Percentiles rank a stretch among this genome's conserved stretches.
These are phyloP conservation scores for Coregonus sp. DNA, from an alignment of 2,797 vertebrate species.

Conservation along the genomic window DNA sequence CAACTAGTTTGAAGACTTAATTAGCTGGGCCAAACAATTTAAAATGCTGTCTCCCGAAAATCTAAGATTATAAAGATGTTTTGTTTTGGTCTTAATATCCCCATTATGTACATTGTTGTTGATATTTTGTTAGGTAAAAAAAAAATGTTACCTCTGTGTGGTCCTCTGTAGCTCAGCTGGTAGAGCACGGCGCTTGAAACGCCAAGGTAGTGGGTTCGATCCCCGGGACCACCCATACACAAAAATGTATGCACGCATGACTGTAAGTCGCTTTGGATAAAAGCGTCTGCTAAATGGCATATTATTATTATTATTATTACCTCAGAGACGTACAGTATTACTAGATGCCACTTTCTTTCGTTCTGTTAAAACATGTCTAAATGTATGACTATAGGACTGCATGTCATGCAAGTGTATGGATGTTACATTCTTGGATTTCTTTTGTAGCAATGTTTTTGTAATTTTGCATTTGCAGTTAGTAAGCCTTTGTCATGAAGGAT, in stretches of 20 bases:
- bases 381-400: neutral
- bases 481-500: neutral
- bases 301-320: too few relatives aligned
- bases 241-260: too few relatives aligned
- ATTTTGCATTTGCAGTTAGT: neutral
- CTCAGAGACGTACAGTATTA: neutral
- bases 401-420: neutral
- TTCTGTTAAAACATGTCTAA: neutral
- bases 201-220: too few relatives aligned
- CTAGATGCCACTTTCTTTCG: neutral
- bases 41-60: too few relatives aligned
- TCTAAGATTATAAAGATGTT: too few relatives aligned
- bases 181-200: too few relatives aligned
- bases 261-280: too few relatives aligned
- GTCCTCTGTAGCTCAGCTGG: too few relatives aligned
- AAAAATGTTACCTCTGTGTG: neutral
- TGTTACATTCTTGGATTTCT: neutral
- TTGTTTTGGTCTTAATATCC: neutral
- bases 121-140: neutral
- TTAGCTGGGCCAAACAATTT: too few relatives aligned
- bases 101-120: neutral
- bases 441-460: constrained; percentile 2
- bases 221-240: too few relatives aligned
- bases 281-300: too few relatives aligned
- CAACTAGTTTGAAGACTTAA: too few relatives aligned